Percentiles rank a stretch among this genome's conserved stretches.
phyloP scores from a whole-genome alignment of 2,888 invertebrate genomes.

The Miltochrista miniata region DNA sequence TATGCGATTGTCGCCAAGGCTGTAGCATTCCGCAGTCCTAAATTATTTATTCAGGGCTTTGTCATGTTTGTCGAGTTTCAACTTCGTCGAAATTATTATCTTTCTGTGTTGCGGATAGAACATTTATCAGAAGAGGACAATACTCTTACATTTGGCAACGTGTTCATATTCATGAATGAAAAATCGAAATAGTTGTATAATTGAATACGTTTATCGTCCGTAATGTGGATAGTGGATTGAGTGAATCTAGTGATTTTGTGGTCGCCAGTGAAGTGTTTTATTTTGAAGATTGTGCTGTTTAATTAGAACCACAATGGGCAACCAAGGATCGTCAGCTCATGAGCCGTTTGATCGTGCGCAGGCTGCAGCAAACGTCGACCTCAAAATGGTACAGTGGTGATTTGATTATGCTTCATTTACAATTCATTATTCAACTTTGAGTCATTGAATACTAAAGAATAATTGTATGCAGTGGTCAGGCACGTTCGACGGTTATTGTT shows the following conservation, averaged over 20 bases:
- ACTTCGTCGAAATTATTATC: constrained; percentile 75
- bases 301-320: constrained; percentile 85
- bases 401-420: constrained; percentile 47
- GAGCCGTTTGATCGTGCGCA: constrained; percentile 90
- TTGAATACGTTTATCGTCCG: constrained; percentile 25
- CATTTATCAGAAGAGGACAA: constrained; percentile 67
- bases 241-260: constrained; percentile 40
- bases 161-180: constrained; percentile 55
- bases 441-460: constrained; percentile 36
- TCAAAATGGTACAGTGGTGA: constrained; percentile 71
- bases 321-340: constrained; percentile 92
- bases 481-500: constrained; percentile 44
- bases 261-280: constrained; percentile 43
- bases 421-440: constrained; percentile 48
- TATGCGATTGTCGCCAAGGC: constrained; percentile 66
- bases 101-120: constrained; percentile 65
- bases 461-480: constrained; percentile 15
- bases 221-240: constrained; percentile 36
- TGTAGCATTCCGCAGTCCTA: constrained; percentile 61
- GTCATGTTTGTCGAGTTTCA: constrained; percentile 73
- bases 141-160: constrained; percentile 57
- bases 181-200: constrained; percentile 53
- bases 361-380: constrained; percentile 72
- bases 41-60: constrained; percentile 73
- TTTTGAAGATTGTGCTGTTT: constrained; percentile 34